phyloP scores from a whole-genome alignment of 2,797 vertebrate species.

The Melanotaenia pygmaea region DNA sequence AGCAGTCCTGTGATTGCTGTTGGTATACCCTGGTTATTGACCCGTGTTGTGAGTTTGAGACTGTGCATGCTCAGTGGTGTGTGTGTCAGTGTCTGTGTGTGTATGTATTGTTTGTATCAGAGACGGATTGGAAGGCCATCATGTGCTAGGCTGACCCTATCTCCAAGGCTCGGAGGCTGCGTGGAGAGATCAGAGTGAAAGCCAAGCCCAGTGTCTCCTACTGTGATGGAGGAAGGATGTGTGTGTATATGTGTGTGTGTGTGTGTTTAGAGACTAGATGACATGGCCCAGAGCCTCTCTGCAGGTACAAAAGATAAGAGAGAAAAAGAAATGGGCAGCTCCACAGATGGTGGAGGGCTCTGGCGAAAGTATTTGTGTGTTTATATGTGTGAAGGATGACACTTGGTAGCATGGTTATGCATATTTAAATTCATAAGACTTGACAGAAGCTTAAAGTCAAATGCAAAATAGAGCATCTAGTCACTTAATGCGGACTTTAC shows the following conservation, averaged over 20 bases:
- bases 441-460: conserved; percentile 68
- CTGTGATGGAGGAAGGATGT: conserved; percentile 72
- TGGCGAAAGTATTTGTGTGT: conserved; percentile 60
- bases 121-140: conserved; percentile 76
- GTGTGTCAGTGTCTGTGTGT: conserved; percentile 12
- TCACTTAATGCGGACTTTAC: conserved; percentile 52
- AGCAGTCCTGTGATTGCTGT: conserved; percentile 78
- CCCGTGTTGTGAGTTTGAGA: conserved; percentile 70
- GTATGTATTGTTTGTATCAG: conserved; percentile 68
- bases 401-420: conserved; percentile 65
- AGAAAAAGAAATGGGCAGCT: conserved; percentile 75
- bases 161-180: conserved; percentile 77
- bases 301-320: conserved; percentile 82
- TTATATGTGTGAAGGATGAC: conserved; percentile 64
- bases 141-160: conserved; percentile 79
- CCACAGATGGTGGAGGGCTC: conserved; percentile 71
- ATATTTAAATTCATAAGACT: conserved; percentile 57
- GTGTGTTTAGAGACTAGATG: conserved; percentile 69
- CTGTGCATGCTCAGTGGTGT: conserved; percentile 48
- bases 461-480: conserved; percentile 61
- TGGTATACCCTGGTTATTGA: conserved; percentile 82
- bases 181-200: conserved; percentile 80
- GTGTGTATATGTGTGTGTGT: conserved; percentile 39
- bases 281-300: conserved; percentile 81
- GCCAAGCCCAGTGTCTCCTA: conserved; percentile 74